These are phyloP conservation scores for Buteo buteo DNA, from an alignment of 2,113 vertebrate species.

Conservation along the genomic window DNA sequence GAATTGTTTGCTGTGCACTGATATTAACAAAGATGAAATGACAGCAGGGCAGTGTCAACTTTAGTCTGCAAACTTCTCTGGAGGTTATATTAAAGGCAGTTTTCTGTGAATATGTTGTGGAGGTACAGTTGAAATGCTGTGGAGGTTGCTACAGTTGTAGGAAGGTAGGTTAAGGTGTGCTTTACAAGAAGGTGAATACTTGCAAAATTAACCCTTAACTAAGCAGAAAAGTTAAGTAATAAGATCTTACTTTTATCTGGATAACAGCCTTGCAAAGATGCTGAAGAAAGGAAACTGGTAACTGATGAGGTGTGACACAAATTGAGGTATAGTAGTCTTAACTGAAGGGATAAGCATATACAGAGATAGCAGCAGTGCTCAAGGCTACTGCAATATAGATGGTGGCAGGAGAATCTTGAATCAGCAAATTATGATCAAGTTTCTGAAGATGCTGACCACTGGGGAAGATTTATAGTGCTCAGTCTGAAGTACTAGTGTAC, in stretches of 20 bases:
- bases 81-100: neutral
- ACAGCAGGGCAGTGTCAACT: neutral
- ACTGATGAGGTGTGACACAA: neutral
- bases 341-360: neutral
- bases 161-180: neutral
- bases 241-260: neutral
- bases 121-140: neutral
- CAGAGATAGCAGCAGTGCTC: neutral
- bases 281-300: neutral
- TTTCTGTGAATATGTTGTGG: neutral
- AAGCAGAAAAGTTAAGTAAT: neutral
- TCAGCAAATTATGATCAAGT: neutral
- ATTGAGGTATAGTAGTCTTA: neutral
- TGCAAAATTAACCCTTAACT: neutral
- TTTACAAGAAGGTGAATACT: neutral
- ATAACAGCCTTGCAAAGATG: neutral
- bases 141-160: neutral
- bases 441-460: neutral
- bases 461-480: neutral
- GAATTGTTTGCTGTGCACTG: neutral
- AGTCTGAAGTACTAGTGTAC: neutral
- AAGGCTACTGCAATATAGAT: neutral
- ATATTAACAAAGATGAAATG: neutral
- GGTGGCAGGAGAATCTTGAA: neutral
- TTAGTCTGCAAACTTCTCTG: neutral